Percentiles rank a stretch among this genome's conserved stretches.
Conservation (phyloP, 2,797 vertebrate species). For the Cryptoblepharus egeriae region DNA sequence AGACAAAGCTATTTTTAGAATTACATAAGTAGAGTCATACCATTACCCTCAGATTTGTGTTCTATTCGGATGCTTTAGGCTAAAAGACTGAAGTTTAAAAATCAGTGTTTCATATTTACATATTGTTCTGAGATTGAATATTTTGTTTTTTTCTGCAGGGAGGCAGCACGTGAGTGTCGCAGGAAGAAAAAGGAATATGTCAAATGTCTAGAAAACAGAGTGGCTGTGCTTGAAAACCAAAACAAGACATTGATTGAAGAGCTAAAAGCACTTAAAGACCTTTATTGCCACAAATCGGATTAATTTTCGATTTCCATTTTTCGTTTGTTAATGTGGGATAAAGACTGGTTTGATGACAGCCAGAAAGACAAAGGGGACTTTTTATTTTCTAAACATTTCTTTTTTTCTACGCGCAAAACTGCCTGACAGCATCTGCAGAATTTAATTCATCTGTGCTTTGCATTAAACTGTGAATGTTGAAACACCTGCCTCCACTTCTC, state of each 20-base stretch:
- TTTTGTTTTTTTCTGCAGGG: constrained; percentile 82
- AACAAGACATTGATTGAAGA: constrained; percentile 99
- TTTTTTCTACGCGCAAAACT: constrained; percentile 85
- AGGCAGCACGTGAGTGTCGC: constrained; percentile 97
- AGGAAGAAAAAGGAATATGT: constrained; percentile 99
- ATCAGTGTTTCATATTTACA: neutral
- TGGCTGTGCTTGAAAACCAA: constrained; percentile 99
- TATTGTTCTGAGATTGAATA: constrained; percentile 42
- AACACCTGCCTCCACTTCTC: constrained; percentile 81
- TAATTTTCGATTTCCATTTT: constrained; percentile 81
- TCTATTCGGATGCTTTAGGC: constrained; percentile 7
- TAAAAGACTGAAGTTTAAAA: constrained; percentile 18
- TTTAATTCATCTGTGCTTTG: constrained; percentile 84
- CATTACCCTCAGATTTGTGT: neutral
- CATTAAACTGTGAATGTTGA: constrained; percentile 86
- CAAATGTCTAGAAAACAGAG: constrained; percentile 99
- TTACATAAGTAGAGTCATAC: constrained; percentile 28
- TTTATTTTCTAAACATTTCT: constrained; percentile 86
- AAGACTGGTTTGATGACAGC: constrained; percentile 84
- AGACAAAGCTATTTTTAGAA: no score
- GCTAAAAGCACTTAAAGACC: constrained; percentile 99
- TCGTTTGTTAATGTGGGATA: constrained; percentile 80
- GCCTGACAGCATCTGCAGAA: constrained; percentile 83
- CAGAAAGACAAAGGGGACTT: constrained; percentile 82
- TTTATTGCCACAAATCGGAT: constrained; percentile 99